phyloP scores from a whole-genome alignment of 2,797 vertebrate species.

The Macropus fuliginosus region DNA sequence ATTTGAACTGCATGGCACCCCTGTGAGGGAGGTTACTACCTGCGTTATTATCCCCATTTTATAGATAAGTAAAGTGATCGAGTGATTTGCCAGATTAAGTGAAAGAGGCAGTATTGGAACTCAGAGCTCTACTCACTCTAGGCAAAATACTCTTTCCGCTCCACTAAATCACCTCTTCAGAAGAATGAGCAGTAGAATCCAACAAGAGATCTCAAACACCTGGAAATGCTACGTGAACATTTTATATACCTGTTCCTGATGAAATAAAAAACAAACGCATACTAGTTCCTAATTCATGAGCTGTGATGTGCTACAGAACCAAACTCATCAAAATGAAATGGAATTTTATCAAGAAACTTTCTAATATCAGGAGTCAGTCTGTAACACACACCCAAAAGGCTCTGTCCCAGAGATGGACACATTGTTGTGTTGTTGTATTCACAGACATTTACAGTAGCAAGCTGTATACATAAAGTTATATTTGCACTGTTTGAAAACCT shows the following conservation, averaged over 20 bases:
- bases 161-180: neutral
- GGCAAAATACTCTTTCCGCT: neutral
- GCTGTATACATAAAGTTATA: constrained; percentile 19
- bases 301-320: neutral
- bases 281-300: neutral
- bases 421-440: neutral
- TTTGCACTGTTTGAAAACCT: constrained; percentile 27
- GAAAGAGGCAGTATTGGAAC: neutral
- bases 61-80: neutral
- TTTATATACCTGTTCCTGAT: neutral
- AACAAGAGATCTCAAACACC: neutral
- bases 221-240: neutral
- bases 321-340: constrained; percentile 42
- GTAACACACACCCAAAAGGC: neutral
- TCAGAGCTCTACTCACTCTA: neutral
- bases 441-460: constrained; percentile 27
- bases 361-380: constrained; percentile 7
- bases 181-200: neutral
- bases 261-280: neutral
- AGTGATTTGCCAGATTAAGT: neutral
- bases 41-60: neutral
- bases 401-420: constrained; percentile 4
- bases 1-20: neutral
- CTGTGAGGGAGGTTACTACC: too few relatives aligned
- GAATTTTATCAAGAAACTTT: constrained; percentile 24